Evolutionary conservation across 2,113 vertebrate species (phyloP), one percentile per base, ranked within the genome.

Genomic region (Dipodomys ordii): DNA sequence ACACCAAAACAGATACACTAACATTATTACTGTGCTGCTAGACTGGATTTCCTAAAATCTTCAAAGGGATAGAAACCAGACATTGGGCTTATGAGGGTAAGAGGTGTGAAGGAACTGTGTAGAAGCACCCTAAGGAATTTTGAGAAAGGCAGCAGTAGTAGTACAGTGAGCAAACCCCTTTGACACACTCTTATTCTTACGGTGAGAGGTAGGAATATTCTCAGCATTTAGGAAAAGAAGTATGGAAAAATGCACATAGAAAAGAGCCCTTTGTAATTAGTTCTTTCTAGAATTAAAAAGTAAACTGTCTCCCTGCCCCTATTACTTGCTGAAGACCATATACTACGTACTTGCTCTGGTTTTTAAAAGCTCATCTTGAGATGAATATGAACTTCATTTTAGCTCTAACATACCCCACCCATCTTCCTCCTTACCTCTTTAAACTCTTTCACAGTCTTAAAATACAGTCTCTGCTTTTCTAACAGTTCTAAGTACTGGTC

Each of bases 381-480:
- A 15, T 30, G 46, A 78, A 65, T 0, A 23, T 18, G 28, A 30
- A 62, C 4, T 44, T 77, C 44, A 28, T 6, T 7, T 53, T 1
- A 57, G 76, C 83, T 57, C 8, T 65, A 74, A 5, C 0, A 9
- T 6, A 23, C 7, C 72, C 0, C 1, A 6, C 35, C 53, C 69
- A 87, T 1, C 27, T 5, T 0, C 6, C 3, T 68, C 95, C 97
- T 98, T 98, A 99, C 99, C 99, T 99, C 99, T 97, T 99, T 99
- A 96, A 99, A 99, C 97, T 99, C 99, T 97, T 99, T 99, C 87
- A 99, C 99, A 0, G 99, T 99, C 98, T 99, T 99, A 95, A 99
- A 99, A 97, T 99, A 99, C 6, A 99, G 98, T 80, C 99, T 98
- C 97, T 99, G 99, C 97, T 99, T 99, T 94, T 99, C 99, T 44